phyloP scores from a whole-genome alignment of 2,797 vertebrate genomes.

The Coregonus suidteri region DNA sequence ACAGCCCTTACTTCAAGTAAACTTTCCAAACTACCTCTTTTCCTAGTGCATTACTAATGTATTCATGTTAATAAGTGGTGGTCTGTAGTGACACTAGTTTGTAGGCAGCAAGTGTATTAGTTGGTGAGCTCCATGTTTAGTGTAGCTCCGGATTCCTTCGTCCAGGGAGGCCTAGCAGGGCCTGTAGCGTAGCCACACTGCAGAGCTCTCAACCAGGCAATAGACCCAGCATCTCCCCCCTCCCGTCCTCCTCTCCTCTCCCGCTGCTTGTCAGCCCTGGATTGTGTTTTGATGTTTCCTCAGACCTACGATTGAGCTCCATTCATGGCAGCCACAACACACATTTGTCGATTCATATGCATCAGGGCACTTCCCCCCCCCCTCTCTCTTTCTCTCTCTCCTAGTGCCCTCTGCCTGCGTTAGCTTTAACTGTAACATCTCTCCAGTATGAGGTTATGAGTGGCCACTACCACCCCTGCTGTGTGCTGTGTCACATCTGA shows the following conservation, averaged over 20 bases:
- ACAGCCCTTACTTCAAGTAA: background rate
- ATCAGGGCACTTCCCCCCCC: constrained; percentile 65
- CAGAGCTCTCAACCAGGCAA: constrained; percentile 35
- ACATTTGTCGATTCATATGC: constrained; percentile 88
- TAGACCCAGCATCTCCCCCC: constrained; percentile 50
- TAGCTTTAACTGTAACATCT: constrained; percentile 64
- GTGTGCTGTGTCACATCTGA: constrained; percentile 84
- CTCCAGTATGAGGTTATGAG: constrained; percentile 61
- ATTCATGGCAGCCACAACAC: constrained; percentile 90
- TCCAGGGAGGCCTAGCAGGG: constrained; percentile 36
- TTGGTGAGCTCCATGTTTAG: background rate
- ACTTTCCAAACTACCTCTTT: constrained; percentile 26
- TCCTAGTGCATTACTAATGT: constrained; percentile 30
- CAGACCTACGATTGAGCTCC: constrained; percentile 83
- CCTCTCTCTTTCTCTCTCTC: background rate
- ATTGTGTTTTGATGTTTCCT: constrained; percentile 93
- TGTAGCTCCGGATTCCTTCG: constrained; percentile 2
- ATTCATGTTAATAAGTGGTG: constrained; percentile 1
- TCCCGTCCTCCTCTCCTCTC: constrained; percentile 34
- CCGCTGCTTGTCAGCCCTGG: constrained; percentile 82
- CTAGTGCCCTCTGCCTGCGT: constrained; percentile 33
- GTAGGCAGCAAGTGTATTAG: background rate
- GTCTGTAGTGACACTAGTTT: background rate
- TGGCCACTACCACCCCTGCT: constrained; percentile 73
- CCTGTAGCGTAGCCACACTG: constrained; percentile 22